phyloP scores from a whole-genome alignment of 2,888 invertebrate species.

The Eulithis testata region DNA sequence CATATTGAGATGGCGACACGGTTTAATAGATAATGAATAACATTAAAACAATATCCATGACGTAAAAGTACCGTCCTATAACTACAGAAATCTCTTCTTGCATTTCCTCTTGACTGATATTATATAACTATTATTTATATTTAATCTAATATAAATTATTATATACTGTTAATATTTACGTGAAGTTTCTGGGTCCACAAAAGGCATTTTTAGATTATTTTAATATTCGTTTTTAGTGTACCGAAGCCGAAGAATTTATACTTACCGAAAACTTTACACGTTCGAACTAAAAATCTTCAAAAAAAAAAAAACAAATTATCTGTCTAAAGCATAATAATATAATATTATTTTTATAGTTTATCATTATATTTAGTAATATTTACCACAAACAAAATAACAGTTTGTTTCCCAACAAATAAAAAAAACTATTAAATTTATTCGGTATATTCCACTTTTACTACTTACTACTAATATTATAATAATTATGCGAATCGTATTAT shows the following conservation, averaged over 20 bases:
- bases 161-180: conserved; percentile 16
- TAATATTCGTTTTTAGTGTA: not conserved
- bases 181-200: conserved; percentile 45
- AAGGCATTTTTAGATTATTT: conserved; percentile 41
- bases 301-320: no score
- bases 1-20: no score
- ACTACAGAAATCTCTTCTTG: conserved; percentile 8
- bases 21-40: not conserved
- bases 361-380: no score
- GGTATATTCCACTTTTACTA: not conserved
- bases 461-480: not conserved
- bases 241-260: not conserved
- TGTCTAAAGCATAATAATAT: no score
- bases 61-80: conserved; percentile 10
- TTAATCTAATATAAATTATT: conserved; percentile 7
- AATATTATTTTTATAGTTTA: no score
- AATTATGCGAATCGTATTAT: not conserved
- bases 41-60: not conserved
- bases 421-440: no score
- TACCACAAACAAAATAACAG: no score
- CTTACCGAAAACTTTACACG: no score
- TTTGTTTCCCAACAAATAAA: no score
- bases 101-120: conserved; percentile 26
- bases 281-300: no score
- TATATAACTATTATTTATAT: conserved; percentile 10